Evolutionary conservation across 2,797 vertebrate species (phyloP).

Genomic region (Coranthus polyacanthus): DNA sequence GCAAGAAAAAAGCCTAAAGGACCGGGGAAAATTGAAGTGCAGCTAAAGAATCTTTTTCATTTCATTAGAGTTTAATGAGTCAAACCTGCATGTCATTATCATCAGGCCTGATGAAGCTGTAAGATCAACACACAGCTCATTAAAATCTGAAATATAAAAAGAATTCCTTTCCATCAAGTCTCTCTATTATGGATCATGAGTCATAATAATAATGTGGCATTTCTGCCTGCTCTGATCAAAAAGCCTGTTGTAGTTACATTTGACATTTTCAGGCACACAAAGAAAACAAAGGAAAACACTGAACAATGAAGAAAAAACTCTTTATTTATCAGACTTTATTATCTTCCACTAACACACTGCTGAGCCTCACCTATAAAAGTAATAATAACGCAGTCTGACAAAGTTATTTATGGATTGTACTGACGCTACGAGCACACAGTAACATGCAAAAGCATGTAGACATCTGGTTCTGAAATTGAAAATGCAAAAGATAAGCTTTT

Average conservation of each 20-base stretch:
- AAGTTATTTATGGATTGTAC: conserved; percentile 37
- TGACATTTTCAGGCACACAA: conserved; percentile 29
- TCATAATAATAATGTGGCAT: conserved; percentile 52
- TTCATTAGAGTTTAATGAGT: conserved; percentile 52
- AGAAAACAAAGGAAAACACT: conserved; percentile 6
- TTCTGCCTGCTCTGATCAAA: conserved; percentile 46
- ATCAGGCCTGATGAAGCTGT: conserved; percentile 43
- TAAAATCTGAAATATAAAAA: conserved; percentile 41
- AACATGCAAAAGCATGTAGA: conserved; percentile 27
- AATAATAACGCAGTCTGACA: conserved; percentile 1
- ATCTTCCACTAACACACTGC: conserved; percentile 7
- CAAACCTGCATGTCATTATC: conserved; percentile 51
- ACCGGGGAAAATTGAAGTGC: not conserved
- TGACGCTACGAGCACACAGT: conserved; percentile 17
- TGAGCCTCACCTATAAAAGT: conserved; percentile 19
- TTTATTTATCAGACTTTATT: not conserved
- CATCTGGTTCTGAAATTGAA: conserved; percentile 47
- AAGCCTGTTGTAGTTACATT: conserved; percentile 2
- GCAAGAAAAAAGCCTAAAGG: no score
- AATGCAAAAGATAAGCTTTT: conserved; percentile 18
- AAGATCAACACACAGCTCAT: conserved; percentile 51
- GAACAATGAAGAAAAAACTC: conserved; percentile 20
- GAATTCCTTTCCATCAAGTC: conserved; percentile 13
- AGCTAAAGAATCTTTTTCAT: conserved; percentile 14
- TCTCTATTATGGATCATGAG: conserved; percentile 28